phyloP scores from a whole-genome alignment of 2,797 vertebrate species.

The Enteromius fasciolatus region DNA sequence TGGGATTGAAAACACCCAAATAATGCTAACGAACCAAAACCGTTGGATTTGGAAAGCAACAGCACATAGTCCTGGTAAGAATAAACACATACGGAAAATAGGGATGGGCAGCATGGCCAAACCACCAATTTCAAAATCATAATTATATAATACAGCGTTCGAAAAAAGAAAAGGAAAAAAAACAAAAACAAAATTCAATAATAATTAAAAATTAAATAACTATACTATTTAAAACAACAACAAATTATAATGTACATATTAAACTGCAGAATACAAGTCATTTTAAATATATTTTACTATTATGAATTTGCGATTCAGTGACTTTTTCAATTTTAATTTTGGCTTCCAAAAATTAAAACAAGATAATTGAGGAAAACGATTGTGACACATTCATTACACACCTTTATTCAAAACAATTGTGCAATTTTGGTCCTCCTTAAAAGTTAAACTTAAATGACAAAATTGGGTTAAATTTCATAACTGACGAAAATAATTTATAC shows the following conservation, averaged over 20 bases:
- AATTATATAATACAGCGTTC: background rate
- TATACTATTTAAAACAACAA: background rate
- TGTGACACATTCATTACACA: background rate
- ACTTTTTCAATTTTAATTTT: background rate
- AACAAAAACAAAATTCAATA: too few species aligned
- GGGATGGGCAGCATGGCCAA: background rate
- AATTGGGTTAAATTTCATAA: background rate
- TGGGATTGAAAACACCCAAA: conserved; percentile 15
- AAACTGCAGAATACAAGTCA: background rate
- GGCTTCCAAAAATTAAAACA: background rate
- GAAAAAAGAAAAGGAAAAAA: background rate
- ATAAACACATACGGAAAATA: background rate
- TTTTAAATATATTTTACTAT: background rate
- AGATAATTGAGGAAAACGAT: background rate
- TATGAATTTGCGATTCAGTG: too few species aligned
- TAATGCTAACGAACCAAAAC: conserved; percentile 20
- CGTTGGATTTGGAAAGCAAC: background rate
- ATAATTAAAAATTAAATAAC: background rate
- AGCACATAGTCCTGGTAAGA: background rate
- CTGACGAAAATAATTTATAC: too few species aligned
- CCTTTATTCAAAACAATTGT: background rate
- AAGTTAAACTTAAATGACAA: background rate
- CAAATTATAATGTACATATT: background rate
- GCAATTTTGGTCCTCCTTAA: background rate
- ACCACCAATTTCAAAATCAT: background rate